Base-by-base conservation (phyloP, 1,140 invertebrate species). In the Artemia franciscana region DNA sequence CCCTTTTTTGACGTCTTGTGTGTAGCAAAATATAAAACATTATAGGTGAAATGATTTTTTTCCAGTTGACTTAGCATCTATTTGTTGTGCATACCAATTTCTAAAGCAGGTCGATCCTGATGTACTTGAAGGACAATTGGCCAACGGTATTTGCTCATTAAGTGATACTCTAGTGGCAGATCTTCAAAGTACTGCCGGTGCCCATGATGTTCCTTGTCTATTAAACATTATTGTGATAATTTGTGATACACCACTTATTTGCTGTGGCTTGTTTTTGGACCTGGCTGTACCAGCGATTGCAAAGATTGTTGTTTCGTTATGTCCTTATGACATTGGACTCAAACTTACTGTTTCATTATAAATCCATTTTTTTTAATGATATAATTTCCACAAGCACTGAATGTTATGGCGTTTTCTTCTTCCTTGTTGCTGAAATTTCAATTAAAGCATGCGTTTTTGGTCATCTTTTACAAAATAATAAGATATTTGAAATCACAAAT, bases 201-300 rank as follows among this genome's bases (percentile, higher is more conserved):
- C 78, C 73, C 70, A 70, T 67, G 68, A 75, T 70, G 72, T 73
- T 65, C 75, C 75, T 28, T 69, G 73, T 64, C 73, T 80, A 24
- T 70, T 84, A 24, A 88, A 90, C 69, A 84, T 87, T 56, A 84
- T 92, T 67, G 76, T 91, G 24, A 89, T 92, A 64, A 82, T 90
- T 18, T 86, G 91, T 70, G 89, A 94, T 75, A 84, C 91, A 65
- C 88, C 88, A 5, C 80, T 82, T 62, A 76, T 91, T 25, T 83
- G 86, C 68, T 80, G 77, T 61, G 79, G 79, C 25, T 88, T 91
- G 70, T 91, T 86, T 71, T 72, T 91, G 66, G 88, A 91, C 71
- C 79, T 80, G 27, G 86, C 85, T 0, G 74, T 90, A 57, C 86
- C 88, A 7, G 81, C 82, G 66, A 73, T 93, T 30, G 91, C 88